Percentiles rank a stretch among this genome's conserved stretches.
Conservation (phyloP, 1,140 invertebrate genomes). For the Lordiphosa collinella region DNA sequence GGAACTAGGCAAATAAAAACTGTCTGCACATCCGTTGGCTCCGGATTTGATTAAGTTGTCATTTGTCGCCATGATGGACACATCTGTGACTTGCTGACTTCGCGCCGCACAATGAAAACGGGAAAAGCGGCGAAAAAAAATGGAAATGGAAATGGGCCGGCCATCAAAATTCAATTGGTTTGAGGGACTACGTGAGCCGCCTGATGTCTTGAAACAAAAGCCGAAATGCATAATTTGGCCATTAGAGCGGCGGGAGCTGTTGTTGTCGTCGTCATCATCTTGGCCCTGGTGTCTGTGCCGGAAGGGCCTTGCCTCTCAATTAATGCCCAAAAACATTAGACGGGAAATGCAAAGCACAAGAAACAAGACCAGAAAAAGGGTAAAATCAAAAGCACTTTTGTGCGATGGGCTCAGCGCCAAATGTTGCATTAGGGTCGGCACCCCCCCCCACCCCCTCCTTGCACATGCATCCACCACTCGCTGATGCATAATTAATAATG, state of each 20-base stretch:
- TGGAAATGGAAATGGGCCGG: slow-evolving; percentile 8
- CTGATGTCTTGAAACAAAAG: slow-evolving; percentile 39
- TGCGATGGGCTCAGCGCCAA: slow-evolving; percentile 57
- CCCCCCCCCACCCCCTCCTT: no score
- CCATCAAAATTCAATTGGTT: slow-evolving; percentile 75
- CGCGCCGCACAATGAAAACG: background rate
- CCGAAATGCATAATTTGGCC: slow-evolving; percentile 58
- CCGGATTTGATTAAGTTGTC: slow-evolving; percentile 68
- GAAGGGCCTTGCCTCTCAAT: slow-evolving; percentile 52
- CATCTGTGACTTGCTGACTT: slow-evolving; percentile 12
- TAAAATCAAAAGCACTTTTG: slow-evolving; percentile 20
- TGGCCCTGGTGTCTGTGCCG: slow-evolving; percentile 41
- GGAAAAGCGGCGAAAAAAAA: slow-evolving; percentile 1
- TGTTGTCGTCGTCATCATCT: slow-evolving; percentile 1
- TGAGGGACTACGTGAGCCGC: slow-evolving; percentile 57
- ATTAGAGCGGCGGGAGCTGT: slow-evolving; percentile 47
- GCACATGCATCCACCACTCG: no score
- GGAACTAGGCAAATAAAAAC: slow-evolving; percentile 54
- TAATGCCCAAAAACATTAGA: slow-evolving; percentile 58
- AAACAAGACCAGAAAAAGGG: slow-evolving; percentile 8
- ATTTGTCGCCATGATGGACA: slow-evolving; percentile 42
- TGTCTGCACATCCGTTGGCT: slow-evolving; percentile 47
- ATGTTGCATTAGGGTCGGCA: slow-evolving; percentile 50
- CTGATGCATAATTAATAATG: no score
- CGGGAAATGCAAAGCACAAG: slow-evolving; percentile 34